Conservation (phyloP, 2,888 invertebrate genomes). For the Gortyna flavago region DNA sequence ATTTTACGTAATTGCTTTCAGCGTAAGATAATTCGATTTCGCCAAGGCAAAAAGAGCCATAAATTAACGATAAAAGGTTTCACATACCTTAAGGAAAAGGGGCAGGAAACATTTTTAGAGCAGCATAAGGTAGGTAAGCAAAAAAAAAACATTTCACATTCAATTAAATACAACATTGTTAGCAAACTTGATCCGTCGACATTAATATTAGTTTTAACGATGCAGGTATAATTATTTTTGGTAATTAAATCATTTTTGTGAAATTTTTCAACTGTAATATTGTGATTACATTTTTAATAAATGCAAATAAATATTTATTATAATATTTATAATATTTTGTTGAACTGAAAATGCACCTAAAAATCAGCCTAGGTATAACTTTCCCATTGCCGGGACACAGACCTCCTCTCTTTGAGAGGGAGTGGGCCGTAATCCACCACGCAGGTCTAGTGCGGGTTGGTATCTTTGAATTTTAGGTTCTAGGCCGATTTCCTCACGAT, state of each 20-base stretch:
- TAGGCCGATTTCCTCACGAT: background rate
- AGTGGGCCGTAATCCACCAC: background rate
- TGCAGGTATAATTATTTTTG: background rate
- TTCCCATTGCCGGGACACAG: no score
- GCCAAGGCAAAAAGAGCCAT: conserved; percentile 29
- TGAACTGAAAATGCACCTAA: background rate
- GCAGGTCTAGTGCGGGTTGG: background rate
- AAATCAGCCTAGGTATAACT: background rate
- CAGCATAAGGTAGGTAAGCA: background rate
- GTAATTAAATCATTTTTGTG: no score
- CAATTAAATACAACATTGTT: background rate
- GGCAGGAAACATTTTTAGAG: background rate
- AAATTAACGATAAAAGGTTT: conserved; percentile 45
- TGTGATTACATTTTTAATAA: background rate
- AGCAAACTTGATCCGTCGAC: background rate
- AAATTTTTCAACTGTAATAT: background rate
- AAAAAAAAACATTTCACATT: background rate
- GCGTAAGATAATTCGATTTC: conserved; percentile 27
- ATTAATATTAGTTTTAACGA: background rate
- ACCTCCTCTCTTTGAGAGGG: background rate
- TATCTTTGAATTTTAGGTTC: background rate
- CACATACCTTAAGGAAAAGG: background rate
- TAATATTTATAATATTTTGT: background rate
- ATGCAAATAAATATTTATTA: no score
- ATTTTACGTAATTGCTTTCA: conserved; percentile 18